Conservation (phyloP, 64 coral and sea anemone species). For the Trachythela sp. region DNA sequence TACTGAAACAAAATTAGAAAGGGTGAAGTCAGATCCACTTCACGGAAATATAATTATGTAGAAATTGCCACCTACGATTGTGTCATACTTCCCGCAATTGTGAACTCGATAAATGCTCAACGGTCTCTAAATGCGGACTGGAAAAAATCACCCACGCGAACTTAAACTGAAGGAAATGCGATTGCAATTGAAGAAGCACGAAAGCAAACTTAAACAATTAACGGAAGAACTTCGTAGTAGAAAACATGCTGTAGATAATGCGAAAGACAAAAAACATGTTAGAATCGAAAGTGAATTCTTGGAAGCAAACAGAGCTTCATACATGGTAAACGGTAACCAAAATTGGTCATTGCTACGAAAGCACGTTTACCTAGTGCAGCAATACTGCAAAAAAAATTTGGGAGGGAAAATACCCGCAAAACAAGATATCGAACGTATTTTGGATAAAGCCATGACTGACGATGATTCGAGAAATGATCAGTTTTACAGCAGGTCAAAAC, state of each 20-base stretch:
- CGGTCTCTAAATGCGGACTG: slow-evolving; percentile 33
- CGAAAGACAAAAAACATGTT: slow-evolving; percentile 17
- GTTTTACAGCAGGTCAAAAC: neutral
- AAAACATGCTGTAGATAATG: slow-evolving; percentile 22
- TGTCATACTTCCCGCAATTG: slow-evolving; percentile 27
- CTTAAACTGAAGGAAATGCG: slow-evolving; percentile 36
- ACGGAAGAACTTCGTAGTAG: slow-evolving; percentile 21
- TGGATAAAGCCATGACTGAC: slow-evolving; percentile 11
- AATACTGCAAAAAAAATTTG: slow-evolving; percentile 35
- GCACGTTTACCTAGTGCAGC: slow-evolving; percentile 31
- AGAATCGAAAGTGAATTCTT: slow-evolving; percentile 38
- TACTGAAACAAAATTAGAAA: slow-evolving; percentile 1
- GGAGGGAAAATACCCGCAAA: slow-evolving; percentile 49
- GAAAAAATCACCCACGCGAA: slow-evolving; percentile 47
- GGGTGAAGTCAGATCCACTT: slow-evolving; percentile 15
- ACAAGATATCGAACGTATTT: neutral
- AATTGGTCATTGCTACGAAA: slow-evolving; percentile 41
- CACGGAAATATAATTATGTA: slow-evolving; percentile 53
- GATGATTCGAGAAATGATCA: neutral
- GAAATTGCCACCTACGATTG: slow-evolving; percentile 40
- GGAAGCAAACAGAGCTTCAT: slow-evolving; percentile 16
- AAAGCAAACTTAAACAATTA: slow-evolving; percentile 42
- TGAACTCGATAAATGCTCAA: neutral
- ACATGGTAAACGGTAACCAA: slow-evolving; percentile 27
- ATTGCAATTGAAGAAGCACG: slow-evolving; percentile 25